Percentiles rank a stretch among this genome's conserved stretches.
Conservation (phyloP, 2,113 vertebrate species). For the Lasiurus borealis region DNA sequence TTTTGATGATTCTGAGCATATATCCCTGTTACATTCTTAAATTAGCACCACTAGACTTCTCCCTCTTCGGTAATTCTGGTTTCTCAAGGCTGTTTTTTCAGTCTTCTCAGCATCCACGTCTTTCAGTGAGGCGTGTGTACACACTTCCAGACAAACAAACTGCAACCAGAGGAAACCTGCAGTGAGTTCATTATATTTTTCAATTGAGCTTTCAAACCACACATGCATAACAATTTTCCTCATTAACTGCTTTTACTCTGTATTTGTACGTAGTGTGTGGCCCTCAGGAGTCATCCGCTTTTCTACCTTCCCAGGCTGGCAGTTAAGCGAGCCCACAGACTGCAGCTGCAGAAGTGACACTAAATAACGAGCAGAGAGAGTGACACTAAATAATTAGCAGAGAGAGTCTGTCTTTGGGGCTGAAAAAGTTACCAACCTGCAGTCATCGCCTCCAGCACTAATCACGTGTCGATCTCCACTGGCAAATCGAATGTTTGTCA, state of each 20-base stretch:
- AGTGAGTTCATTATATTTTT: slow-evolving; percentile 35
- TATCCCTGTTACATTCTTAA: slow-evolving; percentile 65
- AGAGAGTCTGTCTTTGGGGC: accelerated
- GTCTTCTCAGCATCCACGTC: slow-evolving; percentile 73
- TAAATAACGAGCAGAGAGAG: no score
- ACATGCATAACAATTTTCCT: neutral
- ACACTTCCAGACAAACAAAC: slow-evolving; percentile 98
- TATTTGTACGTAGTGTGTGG: neutral
- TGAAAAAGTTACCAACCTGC: slow-evolving; percentile 89
- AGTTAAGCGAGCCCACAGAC: neutral
- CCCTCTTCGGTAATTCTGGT: slow-evolving; percentile 60
- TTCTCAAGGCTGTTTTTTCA: slow-evolving; percentile 72
- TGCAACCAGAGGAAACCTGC: slow-evolving; percentile 81
- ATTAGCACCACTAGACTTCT: slow-evolving; percentile 83
- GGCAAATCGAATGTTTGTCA: slow-evolving; percentile 97
- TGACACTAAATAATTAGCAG: no score
- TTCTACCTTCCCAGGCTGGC: neutral
- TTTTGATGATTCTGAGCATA: slow-evolving; percentile 23
- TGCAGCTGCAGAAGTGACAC: neutral
- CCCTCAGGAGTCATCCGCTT: neutral
- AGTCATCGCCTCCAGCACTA: slow-evolving; percentile 98
- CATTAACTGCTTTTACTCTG: neutral
- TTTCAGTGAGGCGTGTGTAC: slow-evolving; percentile 94
- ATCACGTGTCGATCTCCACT: slow-evolving; percentile 94
- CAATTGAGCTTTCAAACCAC: slow-evolving; percentile 14